Conservation (phyloP, 2,888 invertebrate species). For the Margaritifera margaritifera region DNA sequence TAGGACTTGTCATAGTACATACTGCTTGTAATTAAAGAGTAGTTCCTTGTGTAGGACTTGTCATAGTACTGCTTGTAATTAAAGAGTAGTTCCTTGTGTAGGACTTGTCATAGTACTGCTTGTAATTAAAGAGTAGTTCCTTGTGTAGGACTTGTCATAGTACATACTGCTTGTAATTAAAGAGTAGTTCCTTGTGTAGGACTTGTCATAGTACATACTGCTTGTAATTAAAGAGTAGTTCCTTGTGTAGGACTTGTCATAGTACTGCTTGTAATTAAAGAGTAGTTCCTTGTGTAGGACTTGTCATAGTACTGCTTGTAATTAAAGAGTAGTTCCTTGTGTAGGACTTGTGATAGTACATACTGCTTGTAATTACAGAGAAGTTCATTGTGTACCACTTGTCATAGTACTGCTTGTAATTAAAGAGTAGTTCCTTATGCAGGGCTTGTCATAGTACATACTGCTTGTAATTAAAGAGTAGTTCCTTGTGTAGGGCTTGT, state of each 20-base stretch:
- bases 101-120: constrained; percentile 88
- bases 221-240: constrained; percentile 92
- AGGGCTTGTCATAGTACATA: constrained; percentile 86
- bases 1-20: constrained; percentile 84
- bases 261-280: constrained; percentile 93
- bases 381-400: constrained; percentile 90
- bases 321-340: constrained; percentile 90
- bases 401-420: constrained; percentile 90
- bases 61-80: constrained; percentile 91
- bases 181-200: constrained; percentile 89
- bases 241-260: constrained; percentile 88
- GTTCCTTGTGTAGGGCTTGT: constrained; percentile 89
- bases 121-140: constrained; percentile 92
- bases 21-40: constrained; percentile 93
- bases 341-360: constrained; percentile 85
- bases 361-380: constrained; percentile 94
- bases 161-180: constrained; percentile 91
- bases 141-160: constrained; percentile 90
- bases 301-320: constrained; percentile 89
- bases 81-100: constrained; percentile 90
- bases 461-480: constrained; percentile 94
- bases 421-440: constrained; percentile 90
- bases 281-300: constrained; percentile 90
- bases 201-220: constrained; percentile 89
- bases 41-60: constrained; percentile 91